phyloP scores from a whole-genome alignment of 2,888 invertebrate genomes.

The Drosophila acutilabella region DNA sequence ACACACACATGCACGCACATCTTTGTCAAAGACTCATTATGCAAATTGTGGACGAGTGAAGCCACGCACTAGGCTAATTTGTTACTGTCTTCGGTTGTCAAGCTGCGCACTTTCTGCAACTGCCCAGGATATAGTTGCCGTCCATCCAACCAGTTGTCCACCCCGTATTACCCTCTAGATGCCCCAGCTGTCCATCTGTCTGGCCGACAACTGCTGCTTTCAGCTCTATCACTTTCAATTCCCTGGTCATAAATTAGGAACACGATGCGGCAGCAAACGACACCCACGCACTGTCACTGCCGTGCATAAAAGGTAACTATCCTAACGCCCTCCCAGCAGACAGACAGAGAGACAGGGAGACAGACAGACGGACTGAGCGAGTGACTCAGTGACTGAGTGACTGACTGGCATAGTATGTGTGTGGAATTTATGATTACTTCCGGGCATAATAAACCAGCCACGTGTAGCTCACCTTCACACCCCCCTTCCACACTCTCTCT shows the following conservation, averaged over 20 bases:
- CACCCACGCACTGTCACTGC: slow-evolving; percentile 38
- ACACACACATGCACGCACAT: slow-evolving; percentile 37
- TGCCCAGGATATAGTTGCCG: slow-evolving; percentile 30
- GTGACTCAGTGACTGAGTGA: slow-evolving; percentile 21
- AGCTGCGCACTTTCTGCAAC: slow-evolving; percentile 53
- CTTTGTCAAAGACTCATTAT: slow-evolving; percentile 78
- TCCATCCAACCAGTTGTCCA: slow-evolving; percentile 20
- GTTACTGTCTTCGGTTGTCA: slow-evolving; percentile 78
- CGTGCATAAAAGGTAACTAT: slow-evolving; percentile 59
- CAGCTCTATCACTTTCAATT: slow-evolving; percentile 80
- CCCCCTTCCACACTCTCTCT: background rate
- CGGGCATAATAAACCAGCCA: slow-evolving; percentile 72
- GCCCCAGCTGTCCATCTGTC: background rate
- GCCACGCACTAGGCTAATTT: slow-evolving; percentile 73
- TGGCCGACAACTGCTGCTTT: slow-evolving; percentile 50
- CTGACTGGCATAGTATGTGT: slow-evolving; percentile 45
- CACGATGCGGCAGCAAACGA: slow-evolving; percentile 45
- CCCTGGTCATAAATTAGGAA: slow-evolving; percentile 76
- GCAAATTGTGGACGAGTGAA: slow-evolving; percentile 70
- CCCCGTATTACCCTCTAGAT: background rate
- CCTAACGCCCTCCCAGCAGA: slow-evolving; percentile 11
- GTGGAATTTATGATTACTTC: slow-evolving; percentile 76
- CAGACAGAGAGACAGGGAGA: slow-evolving; percentile 25
- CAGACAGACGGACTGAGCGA: slow-evolving; percentile 27
- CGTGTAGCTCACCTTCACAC: slow-evolving; percentile 47